Conservation (phyloP, 2,888 invertebrate genomes). For the Atherix ibis region DNA sequence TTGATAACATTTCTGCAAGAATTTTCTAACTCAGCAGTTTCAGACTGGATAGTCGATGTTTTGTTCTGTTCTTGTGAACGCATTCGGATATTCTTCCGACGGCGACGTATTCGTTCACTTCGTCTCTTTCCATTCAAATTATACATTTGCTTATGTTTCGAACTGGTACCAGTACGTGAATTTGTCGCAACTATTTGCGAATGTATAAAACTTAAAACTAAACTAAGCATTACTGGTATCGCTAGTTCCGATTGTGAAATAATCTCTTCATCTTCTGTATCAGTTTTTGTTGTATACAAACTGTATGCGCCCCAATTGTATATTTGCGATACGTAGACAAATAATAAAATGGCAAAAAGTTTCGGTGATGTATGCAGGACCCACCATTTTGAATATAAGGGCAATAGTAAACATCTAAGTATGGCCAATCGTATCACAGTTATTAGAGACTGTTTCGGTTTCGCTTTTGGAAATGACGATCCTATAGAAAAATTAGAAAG, state of each 20-base stretch:
- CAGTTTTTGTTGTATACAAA: slow-evolving; percentile 23
- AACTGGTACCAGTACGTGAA: slow-evolving; percentile 23
- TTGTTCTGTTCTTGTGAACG: slow-evolving; percentile 5
- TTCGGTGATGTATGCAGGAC: slow-evolving; percentile 67
- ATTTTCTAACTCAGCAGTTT: slow-evolving; percentile 23
- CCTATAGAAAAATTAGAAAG: slow-evolving; percentile 38
- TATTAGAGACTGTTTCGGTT: slow-evolving; percentile 80
- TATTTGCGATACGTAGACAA: slow-evolving; percentile 62
- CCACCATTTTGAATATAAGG: slow-evolving; percentile 81
- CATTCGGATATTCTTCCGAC: slow-evolving; percentile 29
- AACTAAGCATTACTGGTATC: slow-evolving; percentile 55
- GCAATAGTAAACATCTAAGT: slow-evolving; percentile 66
- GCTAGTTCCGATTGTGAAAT: slow-evolving; percentile 52
- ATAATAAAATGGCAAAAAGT: slow-evolving; percentile 56
- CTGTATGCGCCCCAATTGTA: slow-evolving; percentile 32
- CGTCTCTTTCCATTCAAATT: slow-evolving; percentile 17
- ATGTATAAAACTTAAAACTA: slow-evolving; percentile 58
- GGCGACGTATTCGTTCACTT: slow-evolving; percentile 22
- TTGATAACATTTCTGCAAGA: no score
- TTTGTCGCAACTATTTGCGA: slow-evolving; percentile 64
- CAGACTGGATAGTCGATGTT: slow-evolving; percentile 14
- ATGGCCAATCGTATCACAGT: slow-evolving; percentile 73
- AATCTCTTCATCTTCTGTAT: slow-evolving; percentile 26
- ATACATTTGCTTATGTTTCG: slow-evolving; percentile 24
- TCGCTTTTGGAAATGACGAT: slow-evolving; percentile 89